phyloP scores from a whole-genome alignment of 2,797 vertebrate genomes.

The Triplophysa yarkandensis region DNA sequence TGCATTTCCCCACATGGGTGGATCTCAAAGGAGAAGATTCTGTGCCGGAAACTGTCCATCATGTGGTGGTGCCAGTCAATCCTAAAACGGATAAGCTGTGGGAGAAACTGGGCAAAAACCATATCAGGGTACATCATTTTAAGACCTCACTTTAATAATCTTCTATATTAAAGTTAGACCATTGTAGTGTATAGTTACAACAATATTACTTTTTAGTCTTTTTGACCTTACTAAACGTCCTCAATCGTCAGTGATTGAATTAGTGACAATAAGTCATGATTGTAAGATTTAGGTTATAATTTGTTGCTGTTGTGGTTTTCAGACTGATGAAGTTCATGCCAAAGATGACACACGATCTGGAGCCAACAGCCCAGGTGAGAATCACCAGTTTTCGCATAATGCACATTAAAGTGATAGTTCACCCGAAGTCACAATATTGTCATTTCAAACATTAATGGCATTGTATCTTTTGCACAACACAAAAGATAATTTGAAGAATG shows the following conservation, averaged over 20 bases:
- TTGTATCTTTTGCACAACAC: too few species aligned
- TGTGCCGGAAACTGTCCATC: conserved; percentile 94
- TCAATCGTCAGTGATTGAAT: too few species aligned
- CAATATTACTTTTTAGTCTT: not conserved
- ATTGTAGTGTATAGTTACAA: not conserved
- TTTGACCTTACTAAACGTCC: too few species aligned
- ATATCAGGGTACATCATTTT: conserved; percentile 76
- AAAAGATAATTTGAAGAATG: too few species aligned
- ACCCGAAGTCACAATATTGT: too few species aligned
- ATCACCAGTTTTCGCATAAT: not conserved
- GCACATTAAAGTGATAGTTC: too few species aligned
- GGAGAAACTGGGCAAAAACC: conserved; percentile 90
- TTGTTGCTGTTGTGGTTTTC: conserved; percentile 34
- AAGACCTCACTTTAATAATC: not conserved
- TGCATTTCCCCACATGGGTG: conserved; percentile 99
- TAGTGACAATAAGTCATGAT: too few species aligned
- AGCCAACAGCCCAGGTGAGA: conserved; percentile 82
- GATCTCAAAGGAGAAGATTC: conserved; percentile 98
- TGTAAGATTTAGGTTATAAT: not conserved
- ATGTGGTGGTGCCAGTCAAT: conserved; percentile 92
- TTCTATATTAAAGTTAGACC: not conserved
- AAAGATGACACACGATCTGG: conserved; percentile 94
- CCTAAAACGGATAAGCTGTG: conserved; percentile 90
- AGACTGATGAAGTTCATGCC: conserved; percentile 97
- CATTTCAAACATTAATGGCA: too few species aligned